phyloP scores from a whole-genome alignment of 2,888 invertebrate species.

The Parapristionchus giblindavisi region DNA sequence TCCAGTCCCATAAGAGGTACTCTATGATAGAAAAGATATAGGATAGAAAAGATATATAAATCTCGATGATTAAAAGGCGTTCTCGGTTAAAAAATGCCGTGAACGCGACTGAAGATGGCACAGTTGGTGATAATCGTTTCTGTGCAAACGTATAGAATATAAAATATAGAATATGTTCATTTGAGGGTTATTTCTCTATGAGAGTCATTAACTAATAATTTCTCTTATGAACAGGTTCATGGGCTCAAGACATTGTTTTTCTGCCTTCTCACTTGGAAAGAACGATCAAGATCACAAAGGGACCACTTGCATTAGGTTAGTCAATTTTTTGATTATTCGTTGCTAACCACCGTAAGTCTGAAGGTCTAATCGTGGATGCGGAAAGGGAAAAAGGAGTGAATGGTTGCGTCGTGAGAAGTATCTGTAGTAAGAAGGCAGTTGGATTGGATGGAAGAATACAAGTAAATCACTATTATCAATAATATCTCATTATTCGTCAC shows the following conservation, averaged over 20 bases:
- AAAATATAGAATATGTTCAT: no score
- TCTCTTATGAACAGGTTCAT: constrained; percentile 61
- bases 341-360: not conserved
- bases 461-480: no score
- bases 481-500: no score
- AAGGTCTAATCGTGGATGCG: constrained; percentile 76
- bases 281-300: constrained; percentile 75
- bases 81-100: no score
- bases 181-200: not conserved
- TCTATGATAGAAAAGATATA: not conserved
- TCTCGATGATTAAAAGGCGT: no score
- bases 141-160: no score
- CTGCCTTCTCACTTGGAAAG: constrained; percentile 75
- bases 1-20: constrained; percentile 53
- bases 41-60: no score
- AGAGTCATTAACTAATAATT: not conserved
- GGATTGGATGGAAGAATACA: constrained; percentile 75
- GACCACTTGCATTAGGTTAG: constrained; percentile 74
- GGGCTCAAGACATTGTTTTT: constrained; percentile 69
- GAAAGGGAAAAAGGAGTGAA: constrained; percentile 75
- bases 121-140: no score
- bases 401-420: constrained; percentile 74
- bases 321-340: not conserved
- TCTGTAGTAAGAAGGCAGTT: constrained; percentile 75
- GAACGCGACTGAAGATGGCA: no score